Evolutionary conservation across 2,113 vertebrate genomes (phyloP).

Genomic region (Chiloscyllium plagiosum): DNA sequence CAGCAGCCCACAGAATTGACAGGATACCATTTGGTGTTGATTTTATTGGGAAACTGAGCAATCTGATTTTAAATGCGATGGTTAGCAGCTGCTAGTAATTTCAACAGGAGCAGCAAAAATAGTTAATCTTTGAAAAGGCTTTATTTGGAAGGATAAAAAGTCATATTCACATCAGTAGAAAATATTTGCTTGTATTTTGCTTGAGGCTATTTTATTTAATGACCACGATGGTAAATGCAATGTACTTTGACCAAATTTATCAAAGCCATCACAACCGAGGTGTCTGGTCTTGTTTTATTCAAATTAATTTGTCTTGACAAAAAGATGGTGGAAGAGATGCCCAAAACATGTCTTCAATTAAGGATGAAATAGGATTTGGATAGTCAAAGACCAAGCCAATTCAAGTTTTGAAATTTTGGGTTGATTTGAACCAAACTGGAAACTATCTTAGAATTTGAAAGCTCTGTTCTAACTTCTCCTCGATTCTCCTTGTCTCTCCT

Average conservation of each 20-base stretch:
- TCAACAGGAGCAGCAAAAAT: background rate
- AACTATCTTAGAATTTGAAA: background rate
- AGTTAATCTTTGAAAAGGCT: background rate
- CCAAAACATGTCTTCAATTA: constrained; percentile 2
- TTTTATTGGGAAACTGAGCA: constrained; percentile 6
- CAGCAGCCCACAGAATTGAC: background rate
- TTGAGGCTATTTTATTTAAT: too few relatives aligned
- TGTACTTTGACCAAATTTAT: background rate
- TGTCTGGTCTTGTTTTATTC: background rate
- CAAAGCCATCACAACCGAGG: background rate
- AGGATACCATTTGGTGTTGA: constrained; percentile 4
- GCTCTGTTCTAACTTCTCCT: background rate
- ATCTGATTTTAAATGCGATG: background rate
- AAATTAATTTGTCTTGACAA: constrained; percentile 12
- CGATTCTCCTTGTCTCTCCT: background rate
- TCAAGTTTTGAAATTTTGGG: background rate
- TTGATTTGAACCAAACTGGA: background rate
- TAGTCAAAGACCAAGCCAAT: background rate
- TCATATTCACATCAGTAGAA: background rate
- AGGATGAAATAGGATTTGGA: background rate
- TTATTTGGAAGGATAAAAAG: background rate
- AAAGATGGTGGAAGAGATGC: background rate
- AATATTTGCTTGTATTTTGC: background rate
- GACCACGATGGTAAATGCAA: background rate
- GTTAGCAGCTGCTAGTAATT: constrained; percentile 5